Conservation (phyloP, 1,140 invertebrate species). For the Drosophila insularis region DNA sequence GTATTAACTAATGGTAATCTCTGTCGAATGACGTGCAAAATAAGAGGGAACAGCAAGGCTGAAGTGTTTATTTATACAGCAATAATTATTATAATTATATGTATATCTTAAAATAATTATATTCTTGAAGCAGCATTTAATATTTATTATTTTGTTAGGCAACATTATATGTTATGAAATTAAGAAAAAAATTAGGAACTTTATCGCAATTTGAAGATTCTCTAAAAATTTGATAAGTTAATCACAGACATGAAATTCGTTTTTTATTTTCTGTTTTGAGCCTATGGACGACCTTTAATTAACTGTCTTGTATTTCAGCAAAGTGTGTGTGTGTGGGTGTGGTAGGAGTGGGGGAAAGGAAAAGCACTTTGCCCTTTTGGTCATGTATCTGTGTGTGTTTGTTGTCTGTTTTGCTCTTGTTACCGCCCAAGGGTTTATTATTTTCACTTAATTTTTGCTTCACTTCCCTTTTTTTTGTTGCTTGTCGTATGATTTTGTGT, state of each 20-base stretch:
- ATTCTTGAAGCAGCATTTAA: background rate
- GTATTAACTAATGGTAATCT: too few relatives aligned
- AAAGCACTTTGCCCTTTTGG: constrained; percentile 1
- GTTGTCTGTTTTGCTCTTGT: constrained; percentile 2
- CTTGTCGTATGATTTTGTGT: background rate
- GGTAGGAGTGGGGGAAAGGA: background rate
- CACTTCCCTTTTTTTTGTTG: constrained; percentile 42
- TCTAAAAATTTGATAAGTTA: background rate
- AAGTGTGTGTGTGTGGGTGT: constrained; percentile 30
- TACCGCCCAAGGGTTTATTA: constrained; percentile 61
- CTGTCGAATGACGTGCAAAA: too few relatives aligned
- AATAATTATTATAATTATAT: background rate
- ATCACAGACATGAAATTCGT: background rate
- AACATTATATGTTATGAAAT: background rate
- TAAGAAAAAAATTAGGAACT: background rate
- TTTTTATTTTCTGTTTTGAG: background rate
- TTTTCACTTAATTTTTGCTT: constrained; percentile 77
- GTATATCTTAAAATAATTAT: background rate
- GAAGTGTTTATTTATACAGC: too few relatives aligned
- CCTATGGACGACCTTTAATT: constrained; percentile 62
- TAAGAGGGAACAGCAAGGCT: too few relatives aligned
- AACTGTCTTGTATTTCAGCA: constrained; percentile 57
- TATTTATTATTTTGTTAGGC: background rate
- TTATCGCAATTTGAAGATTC: too few relatives aligned
- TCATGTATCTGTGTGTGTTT: constrained; percentile 16